Base-by-base conservation (phyloP, 2,797 vertebrate species). In the Zenarchopterus dispar region DNA sequence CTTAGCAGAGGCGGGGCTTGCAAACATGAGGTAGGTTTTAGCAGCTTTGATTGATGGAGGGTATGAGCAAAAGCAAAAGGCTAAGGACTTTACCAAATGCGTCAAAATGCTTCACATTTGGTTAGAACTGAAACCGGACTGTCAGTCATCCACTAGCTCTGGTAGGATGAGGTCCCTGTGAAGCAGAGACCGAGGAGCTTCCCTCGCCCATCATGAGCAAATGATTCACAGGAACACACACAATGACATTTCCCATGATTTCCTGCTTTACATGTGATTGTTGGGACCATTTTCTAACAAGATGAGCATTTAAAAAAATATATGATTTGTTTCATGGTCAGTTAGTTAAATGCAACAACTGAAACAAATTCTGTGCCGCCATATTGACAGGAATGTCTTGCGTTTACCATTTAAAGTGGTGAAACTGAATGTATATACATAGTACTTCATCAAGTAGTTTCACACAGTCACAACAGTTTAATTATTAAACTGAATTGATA, bases 21-120 rank as follows among this genome's bases (percentile, higher is more conserved):
- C 68, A 86, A 86, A 83, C 88, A 92, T 91, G 90, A 84, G 56
- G 23, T 83, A 91, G 78, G 78, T 56, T 86, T 85, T 70, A 91
- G 90, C 88, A 91, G 89, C 84, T 89, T 78, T 72, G 80, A 80
- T 42, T 78, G 82, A 74, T 70, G 31, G 46, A 64, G 56, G 50
- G 15, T 5, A 31, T 8, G 51, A n/a, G 54, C 19, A 36, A 26
- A 31, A 55, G 74, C n/a, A 13, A 46, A 55, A 31, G 71, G 64
- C 61, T 71, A 46, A 23, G 62, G 60, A 76, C 51, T 70, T 47
- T 11, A 24, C 17, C 49, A 44, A 42, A 41, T 4, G 17, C 50
- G 15, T 44, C 19, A 15, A 13, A 23, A n/a, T 47, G 22, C 21
- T 11, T 3, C 6, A 39, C 7, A 6, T 21, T 50, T 0, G 5